Evolutionary conservation across 2,113 vertebrate genomes (phyloP).

Genomic region (Artemisiospiza belli): DNA sequence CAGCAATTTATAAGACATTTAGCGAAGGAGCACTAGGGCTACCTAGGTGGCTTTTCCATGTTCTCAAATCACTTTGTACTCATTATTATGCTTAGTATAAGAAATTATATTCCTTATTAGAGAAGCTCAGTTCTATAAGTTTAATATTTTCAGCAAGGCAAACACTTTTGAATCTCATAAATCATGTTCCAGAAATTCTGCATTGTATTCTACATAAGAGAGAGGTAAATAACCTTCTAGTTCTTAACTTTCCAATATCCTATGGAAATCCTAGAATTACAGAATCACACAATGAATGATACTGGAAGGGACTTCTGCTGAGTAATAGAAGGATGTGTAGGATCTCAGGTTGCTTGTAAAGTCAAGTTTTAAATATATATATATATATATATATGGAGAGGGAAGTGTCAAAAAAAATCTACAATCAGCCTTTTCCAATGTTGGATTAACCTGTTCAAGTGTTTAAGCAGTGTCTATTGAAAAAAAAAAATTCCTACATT

Average conservation of each 20-base stretch:
- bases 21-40: neutral
- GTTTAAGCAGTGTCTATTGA: neutral
- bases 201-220: neutral
- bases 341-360: neutral
- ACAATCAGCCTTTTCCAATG: neutral
- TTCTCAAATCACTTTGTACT: neutral
- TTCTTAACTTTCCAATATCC: neutral
- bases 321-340: neutral
- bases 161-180: neutral
- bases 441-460: neutral
- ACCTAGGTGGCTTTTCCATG: neutral
- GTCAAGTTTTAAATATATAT: neutral
- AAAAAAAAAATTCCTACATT: neutral
- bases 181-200: neutral
- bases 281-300: neutral
- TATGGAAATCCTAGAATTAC: neutral
- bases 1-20: neutral
- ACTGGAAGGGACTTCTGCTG: neutral
- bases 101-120: neutral
- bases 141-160: neutral
- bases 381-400: neutral
- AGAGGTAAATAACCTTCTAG: neutral
- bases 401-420: neutral
- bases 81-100: neutral
- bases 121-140: neutral